Conservation (phyloP, 2,888 invertebrate species). For the Amiota communis region DNA sequence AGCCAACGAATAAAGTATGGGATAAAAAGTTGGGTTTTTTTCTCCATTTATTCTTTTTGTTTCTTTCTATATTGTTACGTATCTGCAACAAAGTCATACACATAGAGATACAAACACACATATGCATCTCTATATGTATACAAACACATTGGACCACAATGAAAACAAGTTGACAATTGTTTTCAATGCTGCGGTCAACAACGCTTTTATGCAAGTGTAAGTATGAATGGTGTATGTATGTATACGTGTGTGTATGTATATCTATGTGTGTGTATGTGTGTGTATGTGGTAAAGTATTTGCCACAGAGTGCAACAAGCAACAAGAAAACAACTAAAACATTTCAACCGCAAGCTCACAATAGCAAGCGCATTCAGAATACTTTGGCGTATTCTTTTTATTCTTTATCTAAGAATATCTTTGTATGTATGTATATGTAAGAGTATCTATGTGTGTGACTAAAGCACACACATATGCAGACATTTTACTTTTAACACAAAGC, state of each 20-base stretch:
- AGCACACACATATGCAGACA: slow-evolving; percentile 29
- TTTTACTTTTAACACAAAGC: neutral
- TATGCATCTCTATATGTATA: neutral
- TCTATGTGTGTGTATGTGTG: slow-evolving; percentile 35
- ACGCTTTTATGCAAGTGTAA: neutral
- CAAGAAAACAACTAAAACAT: too few species aligned
- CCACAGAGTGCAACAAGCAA: neutral
- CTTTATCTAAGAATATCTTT: too few species aligned
- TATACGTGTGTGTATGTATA: slow-evolving; percentile 32
- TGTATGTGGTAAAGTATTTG: neutral
- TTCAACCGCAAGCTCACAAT: slow-evolving; percentile 9
- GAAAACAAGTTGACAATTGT: slow-evolving; percentile 58
- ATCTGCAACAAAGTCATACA: too few species aligned
- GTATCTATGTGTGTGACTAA: too few species aligned
- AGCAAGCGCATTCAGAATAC: slow-evolving; percentile 30
- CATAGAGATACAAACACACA: too few species aligned
- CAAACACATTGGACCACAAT: slow-evolving; percentile 3
- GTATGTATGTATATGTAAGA: too few species aligned
- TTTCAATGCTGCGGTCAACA: slow-evolving; percentile 62
- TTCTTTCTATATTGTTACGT: too few species aligned
- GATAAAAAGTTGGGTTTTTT: too few species aligned
- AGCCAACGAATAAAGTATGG: too few species aligned
- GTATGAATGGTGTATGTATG: neutral
- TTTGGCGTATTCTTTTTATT: slow-evolving; percentile 44
- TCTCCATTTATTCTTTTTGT: neutral